Evolutionary conservation across 2,113 vertebrate species (phyloP).

Genomic region (Coracopsis vasa): DNA sequence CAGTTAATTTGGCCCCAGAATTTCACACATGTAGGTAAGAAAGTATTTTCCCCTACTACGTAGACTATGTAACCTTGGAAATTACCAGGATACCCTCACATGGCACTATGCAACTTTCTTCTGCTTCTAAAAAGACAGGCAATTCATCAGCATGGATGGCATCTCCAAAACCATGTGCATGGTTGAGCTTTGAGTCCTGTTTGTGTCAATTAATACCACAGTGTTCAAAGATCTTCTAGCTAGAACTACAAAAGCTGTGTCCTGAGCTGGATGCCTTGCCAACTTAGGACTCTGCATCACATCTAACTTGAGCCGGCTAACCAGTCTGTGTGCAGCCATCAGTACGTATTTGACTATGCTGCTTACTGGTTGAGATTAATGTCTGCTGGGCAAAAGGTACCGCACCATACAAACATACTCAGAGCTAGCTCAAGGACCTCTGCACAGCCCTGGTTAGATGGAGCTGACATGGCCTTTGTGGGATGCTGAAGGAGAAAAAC

Average conservation of each 20-base stretch:
- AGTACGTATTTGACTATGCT: not conserved
- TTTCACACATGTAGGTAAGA: not conserved
- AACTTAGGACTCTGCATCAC: not conserved
- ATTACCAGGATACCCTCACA: not conserved
- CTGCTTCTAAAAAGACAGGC: not conserved
- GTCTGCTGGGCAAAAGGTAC: not conserved
- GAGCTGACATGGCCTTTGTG: fast-evolving
- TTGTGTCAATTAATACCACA: not conserved
- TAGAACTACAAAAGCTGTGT: not conserved
- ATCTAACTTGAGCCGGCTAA: not conserved
- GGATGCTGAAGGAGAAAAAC: not conserved
- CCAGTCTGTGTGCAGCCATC: not conserved
- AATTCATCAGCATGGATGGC: not conserved
- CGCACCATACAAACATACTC: fast-evolving
- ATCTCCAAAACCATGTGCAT: not conserved
- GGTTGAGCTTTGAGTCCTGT: not conserved
- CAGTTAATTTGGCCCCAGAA: not conserved
- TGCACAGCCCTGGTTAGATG: fast-evolving
- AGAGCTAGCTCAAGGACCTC: not conserved
- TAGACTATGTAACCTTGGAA: not conserved
- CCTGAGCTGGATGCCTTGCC: not conserved
- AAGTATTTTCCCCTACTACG: not conserved
- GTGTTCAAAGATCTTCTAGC: not conserved
- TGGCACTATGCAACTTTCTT: not conserved
- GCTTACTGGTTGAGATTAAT: not conserved